Conservation (phyloP, 2,888 invertebrate species). For the Lycia hirtaria region DNA sequence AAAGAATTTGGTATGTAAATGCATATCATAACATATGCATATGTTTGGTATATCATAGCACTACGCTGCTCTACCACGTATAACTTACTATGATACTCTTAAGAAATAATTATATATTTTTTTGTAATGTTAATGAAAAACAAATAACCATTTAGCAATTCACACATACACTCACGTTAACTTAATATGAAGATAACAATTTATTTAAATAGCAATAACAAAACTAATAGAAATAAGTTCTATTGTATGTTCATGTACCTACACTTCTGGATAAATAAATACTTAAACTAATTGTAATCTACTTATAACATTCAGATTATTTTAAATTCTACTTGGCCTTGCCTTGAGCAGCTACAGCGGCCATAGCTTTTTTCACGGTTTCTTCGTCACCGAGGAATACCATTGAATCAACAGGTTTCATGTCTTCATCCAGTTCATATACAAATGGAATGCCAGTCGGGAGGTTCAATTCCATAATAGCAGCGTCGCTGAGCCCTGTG, state of each 20-base stretch:
- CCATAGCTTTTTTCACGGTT: conserved; percentile 91
- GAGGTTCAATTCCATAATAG: conserved; percentile 90
- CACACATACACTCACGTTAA: not conserved
- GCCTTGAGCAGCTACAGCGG: conserved; percentile 91
- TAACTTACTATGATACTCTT: too few species aligned
- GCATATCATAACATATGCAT: too few species aligned
- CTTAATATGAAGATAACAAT: not conserved
- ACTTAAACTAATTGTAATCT: not conserved
- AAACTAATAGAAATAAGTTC: too few species aligned
- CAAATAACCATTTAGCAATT: conserved; percentile 2
- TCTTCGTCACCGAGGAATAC: conserved; percentile 92
- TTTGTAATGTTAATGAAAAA: conserved; percentile 10
- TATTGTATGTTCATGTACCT: not conserved
- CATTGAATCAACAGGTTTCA: conserved; percentile 89
- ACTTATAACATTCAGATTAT: conserved; percentile 32
- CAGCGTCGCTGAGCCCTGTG: conserved; percentile 88
- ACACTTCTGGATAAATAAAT: conserved; percentile 31
- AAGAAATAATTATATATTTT: too few species aligned
- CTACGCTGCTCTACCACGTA: too few species aligned
- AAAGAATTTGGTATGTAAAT: conserved; percentile 13
- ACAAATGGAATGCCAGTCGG: conserved; percentile 93
- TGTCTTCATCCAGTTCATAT: conserved; percentile 89
- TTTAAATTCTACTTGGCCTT: conserved; percentile 91
- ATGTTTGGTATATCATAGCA: too few species aligned
- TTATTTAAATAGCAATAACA: not conserved